A percentile compares a stretch with the other conserved stretches of the same genome.
phyloP scores from a whole-genome alignment of 2,797 vertebrate genomes.

The Xenentodon cancila region DNA sequence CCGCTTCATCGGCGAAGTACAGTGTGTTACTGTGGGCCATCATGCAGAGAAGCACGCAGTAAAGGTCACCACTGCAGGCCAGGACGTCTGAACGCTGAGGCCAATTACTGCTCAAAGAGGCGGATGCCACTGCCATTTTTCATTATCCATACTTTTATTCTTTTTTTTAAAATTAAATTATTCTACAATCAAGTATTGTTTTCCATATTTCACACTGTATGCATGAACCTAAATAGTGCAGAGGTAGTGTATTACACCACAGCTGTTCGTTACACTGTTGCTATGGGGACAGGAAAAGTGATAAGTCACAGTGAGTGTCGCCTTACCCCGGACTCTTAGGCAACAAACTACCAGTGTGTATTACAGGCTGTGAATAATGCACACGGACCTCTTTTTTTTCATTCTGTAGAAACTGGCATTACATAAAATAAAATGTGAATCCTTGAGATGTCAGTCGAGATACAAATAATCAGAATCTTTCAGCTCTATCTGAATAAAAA shows the following conservation, averaged over 20 bases:
- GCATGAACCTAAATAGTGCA: constrained; percentile 1
- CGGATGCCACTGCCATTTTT: constrained; percentile 1
- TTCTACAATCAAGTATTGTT: constrained; percentile 20
- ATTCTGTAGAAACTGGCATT: too few relatives aligned
- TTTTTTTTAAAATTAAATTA: constrained; percentile 52
- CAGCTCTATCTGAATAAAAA: too few relatives aligned
- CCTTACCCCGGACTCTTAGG: constrained; percentile 40
- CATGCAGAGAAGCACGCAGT: too few relatives aligned
- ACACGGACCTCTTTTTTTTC: constrained; percentile 4
- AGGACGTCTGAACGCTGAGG: not conserved
- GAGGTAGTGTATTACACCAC: constrained; percentile 29
- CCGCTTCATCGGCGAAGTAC: not conserved
- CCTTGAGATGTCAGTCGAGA: too few relatives aligned
- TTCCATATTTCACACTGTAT: constrained; percentile 11
- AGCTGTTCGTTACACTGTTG: constrained; percentile 37
- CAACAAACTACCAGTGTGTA: constrained; percentile 34
- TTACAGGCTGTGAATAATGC: constrained; percentile 55
- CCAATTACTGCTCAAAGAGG: constrained; percentile 15
- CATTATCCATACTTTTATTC: constrained; percentile 9
- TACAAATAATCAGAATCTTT: too few relatives aligned
- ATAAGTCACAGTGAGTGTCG: constrained; percentile 49
- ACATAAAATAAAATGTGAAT: too few relatives aligned
- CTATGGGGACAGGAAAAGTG: constrained; percentile 61
- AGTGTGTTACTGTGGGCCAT: not conserved
- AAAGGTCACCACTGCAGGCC: constrained; percentile 14